These are phyloP conservation scores for Odontomyia ornata DNA, from an alignment of 2,888 invertebrate species.

Conservation along the genomic window DNA sequence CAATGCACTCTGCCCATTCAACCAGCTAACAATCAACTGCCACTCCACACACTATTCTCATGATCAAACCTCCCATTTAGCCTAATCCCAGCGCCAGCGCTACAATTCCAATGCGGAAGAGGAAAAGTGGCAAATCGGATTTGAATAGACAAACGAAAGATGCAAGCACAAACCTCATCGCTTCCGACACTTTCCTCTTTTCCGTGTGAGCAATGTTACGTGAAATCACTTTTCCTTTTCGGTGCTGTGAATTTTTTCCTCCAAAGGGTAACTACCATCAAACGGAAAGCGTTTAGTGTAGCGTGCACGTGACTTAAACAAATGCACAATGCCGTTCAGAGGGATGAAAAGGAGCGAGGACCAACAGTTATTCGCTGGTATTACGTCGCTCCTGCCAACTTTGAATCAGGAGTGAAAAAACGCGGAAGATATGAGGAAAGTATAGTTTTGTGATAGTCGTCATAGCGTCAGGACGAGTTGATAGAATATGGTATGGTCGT, in stretches of 20 bases:
- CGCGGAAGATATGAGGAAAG: neutral
- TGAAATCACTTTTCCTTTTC: constrained; percentile 43
- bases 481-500: neutral
- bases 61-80: constrained; percentile 34
- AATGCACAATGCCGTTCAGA: constrained; percentile 39
- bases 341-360: neutral
- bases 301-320: constrained; percentile 50
- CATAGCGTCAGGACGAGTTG: neutral
- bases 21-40: constrained; percentile 10
- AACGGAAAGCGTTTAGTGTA: constrained; percentile 45
- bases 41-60: neutral
- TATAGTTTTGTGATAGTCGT: constrained; percentile 2
- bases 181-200: constrained; percentile 19
- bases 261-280: constrained; percentile 14
- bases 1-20: constrained; percentile 9
- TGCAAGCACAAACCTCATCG: constrained; percentile 25
- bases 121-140: constrained; percentile 12
- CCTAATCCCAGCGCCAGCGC: constrained; percentile 14
- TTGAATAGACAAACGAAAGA: constrained; percentile 2
- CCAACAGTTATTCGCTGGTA: neutral
- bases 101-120: neutral
- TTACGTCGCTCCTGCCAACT: neutral
- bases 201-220: constrained; percentile 25
- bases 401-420: neutral
- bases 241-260: neutral